A percentile compares a stretch with the other conserved stretches of the same genome.
Evolutionary conservation across 2,888 invertebrate species (phyloP).

Genomic region (Plutella xylostella): DNA sequence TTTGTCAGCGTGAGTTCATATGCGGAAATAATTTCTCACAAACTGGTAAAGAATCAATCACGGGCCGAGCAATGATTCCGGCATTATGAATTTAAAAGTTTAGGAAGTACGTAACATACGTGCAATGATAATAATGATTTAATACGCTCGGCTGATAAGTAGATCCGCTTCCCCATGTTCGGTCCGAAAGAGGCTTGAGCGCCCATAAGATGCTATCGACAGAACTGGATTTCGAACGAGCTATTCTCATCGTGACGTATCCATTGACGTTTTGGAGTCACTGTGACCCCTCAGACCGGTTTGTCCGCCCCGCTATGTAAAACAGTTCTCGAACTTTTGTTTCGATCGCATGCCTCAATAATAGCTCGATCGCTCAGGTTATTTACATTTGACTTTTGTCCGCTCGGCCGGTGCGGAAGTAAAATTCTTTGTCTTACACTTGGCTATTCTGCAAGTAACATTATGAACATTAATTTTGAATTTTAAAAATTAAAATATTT

Average conservation of each 20-base stretch:
- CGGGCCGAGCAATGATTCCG: slow-evolving; percentile 37
- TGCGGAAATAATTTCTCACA: slow-evolving; percentile 40
- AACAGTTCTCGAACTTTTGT: slow-evolving; percentile 25
- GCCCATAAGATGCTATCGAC: background rate
- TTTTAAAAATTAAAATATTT: too few species aligned
- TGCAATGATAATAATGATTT: slow-evolving; percentile 39
- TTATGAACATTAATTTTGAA: too few species aligned
- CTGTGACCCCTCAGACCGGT: slow-evolving; percentile 18
- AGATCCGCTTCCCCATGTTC: slow-evolving; percentile 61
- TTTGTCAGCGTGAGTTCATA: slow-evolving; percentile 48
- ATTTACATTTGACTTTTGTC: slow-evolving; percentile 67
- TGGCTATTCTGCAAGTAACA: slow-evolving; percentile 25
- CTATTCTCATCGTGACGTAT: slow-evolving; percentile 11
- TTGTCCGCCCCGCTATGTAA: slow-evolving; percentile 29
- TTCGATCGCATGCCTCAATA: too few species aligned
- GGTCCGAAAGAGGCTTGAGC: background rate
- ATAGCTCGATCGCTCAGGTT: slow-evolving; percentile 41
- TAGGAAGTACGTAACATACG: slow-evolving; percentile 59
- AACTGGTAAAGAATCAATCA: slow-evolving; percentile 38
- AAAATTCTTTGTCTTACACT: slow-evolving; percentile 25
- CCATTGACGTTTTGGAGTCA: slow-evolving; percentile 30
- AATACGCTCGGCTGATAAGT: slow-evolving; percentile 39
- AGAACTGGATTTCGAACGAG: background rate
- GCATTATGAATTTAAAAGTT: slow-evolving; percentile 45
- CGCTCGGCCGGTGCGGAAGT: slow-evolving; percentile 48